Evolutionary conservation across 2,113 vertebrate species (phyloP).

Genomic region (Fulica atra): DNA sequence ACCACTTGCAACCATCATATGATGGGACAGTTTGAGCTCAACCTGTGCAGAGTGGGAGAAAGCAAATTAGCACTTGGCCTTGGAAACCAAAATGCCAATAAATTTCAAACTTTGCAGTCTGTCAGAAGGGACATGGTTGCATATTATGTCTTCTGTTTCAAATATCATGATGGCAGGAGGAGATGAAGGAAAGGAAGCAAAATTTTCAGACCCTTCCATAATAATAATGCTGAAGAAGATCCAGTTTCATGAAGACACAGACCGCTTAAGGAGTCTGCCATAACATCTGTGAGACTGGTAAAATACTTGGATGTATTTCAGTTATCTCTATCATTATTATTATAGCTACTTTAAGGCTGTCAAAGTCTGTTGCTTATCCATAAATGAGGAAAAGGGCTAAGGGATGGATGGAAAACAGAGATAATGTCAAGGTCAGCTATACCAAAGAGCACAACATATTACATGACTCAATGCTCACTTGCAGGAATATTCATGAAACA

Average conservation of each 20-base stretch:
- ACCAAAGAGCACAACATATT: neutral
- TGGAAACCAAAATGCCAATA: neutral
- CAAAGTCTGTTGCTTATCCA: neutral
- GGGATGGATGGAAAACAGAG: neutral
- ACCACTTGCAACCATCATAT: neutral
- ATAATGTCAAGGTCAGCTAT: neutral
- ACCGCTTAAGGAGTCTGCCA: neutral
- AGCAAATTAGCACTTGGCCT: neutral
- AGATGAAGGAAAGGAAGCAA: neutral
- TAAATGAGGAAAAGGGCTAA: neutral
- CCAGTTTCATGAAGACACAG: neutral
- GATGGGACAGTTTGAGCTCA: neutral
- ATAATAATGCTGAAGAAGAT: neutral
- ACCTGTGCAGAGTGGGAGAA: neutral
- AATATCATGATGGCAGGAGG: neutral
- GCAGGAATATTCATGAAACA: neutral
- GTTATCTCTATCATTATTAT: neutral
- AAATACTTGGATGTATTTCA: neutral
- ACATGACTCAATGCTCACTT: neutral
- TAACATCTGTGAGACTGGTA: neutral
- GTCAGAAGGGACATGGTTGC: neutral
- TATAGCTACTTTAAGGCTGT: neutral
- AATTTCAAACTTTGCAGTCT: neutral
- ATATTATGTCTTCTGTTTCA: neutral
- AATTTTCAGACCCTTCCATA: neutral